Percentiles rank a stretch among this genome's conserved stretches.
Conservation (phyloP, 2,113 vertebrate species). For the Mirounga angustirostris region DNA sequence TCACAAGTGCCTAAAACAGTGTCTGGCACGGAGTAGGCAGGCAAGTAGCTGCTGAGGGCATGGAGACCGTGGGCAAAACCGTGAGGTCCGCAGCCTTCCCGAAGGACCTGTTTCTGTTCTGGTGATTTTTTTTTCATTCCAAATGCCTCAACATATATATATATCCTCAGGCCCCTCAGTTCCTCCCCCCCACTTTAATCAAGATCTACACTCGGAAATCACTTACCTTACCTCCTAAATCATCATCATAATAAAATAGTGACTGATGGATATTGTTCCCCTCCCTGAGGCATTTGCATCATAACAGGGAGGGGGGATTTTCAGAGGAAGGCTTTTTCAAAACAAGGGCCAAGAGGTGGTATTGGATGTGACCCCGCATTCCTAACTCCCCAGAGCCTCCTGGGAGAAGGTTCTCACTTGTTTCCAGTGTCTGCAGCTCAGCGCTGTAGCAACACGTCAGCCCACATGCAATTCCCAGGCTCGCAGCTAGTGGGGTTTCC, state of each 20-base stretch:
- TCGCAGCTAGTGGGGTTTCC: constrained; percentile 54
- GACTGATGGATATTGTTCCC: not conserved
- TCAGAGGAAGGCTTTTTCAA: not conserved
- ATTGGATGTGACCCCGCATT: not conserved
- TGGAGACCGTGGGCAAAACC: not conserved
- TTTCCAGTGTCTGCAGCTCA: not conserved
- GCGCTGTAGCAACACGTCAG: not conserved
- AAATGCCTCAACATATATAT: not conserved
- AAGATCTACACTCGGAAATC: not conserved
- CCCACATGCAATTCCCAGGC: not conserved
- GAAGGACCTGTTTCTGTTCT: not conserved
- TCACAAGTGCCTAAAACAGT: not conserved
- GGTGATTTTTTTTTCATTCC: not conserved
- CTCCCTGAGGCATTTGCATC: not conserved
- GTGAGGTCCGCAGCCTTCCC: not conserved
- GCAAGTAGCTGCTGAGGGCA: not conserved
- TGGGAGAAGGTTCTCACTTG: not conserved
- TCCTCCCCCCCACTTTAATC: not conserved
- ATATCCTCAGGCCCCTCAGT: not conserved
- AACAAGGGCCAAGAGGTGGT: not conserved
- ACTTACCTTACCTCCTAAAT: not conserved
- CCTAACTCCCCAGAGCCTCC: not conserved
- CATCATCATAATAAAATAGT: not conserved
- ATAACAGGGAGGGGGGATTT: not conserved
- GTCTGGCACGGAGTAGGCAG: not conserved